A percentile compares a stretch with the other conserved stretches of the same genome.
phyloP scores from a whole-genome alignment of 2,888 invertebrate genomes.

The Oscheius onirici region DNA sequence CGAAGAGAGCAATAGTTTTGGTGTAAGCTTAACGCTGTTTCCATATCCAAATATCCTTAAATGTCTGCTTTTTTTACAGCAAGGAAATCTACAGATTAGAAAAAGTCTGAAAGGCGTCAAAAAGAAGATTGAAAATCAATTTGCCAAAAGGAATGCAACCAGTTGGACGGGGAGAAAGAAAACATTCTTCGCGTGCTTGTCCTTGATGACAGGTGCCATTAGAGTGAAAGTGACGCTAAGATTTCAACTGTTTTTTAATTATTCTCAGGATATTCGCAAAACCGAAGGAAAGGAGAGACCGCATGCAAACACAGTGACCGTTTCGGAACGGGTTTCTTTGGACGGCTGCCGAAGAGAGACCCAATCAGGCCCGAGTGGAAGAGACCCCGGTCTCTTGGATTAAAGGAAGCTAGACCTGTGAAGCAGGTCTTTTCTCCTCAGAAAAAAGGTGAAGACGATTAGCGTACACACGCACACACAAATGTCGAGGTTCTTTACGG shows the following conservation, averaged over 20 bases:
- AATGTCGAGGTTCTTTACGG: background rate
- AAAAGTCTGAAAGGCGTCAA: no score
- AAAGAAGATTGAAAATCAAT: conserved; percentile 13
- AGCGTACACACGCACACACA: conserved; percentile 20
- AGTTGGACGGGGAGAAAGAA: background rate
- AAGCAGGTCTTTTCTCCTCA: background rate
- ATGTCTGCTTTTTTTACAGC: no score
- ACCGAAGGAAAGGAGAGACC: background rate
- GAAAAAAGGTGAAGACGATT: conserved; percentile 10
- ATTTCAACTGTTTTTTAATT: background rate
- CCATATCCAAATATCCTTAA: no score
- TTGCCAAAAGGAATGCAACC: background rate
- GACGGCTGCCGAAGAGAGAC: background rate
- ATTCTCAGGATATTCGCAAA: background rate
- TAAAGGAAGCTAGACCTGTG: background rate
- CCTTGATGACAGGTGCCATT: background rate
- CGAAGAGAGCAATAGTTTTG: no score
- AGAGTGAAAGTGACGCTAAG: background rate
- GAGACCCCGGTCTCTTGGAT: background rate
- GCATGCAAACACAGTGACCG: background rate
- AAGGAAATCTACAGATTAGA: no score
- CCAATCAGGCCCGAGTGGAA: conserved; percentile 3
- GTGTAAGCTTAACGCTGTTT: no score
- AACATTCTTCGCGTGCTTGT: conserved; percentile 4
- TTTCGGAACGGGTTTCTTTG: background rate